A percentile compares a stretch with the other conserved stretches of the same genome.
These are phyloP conservation scores for Cepaea hortensis DNA, from an alignment of 2,888 invertebrate species.

Conservation along the genomic window DNA sequence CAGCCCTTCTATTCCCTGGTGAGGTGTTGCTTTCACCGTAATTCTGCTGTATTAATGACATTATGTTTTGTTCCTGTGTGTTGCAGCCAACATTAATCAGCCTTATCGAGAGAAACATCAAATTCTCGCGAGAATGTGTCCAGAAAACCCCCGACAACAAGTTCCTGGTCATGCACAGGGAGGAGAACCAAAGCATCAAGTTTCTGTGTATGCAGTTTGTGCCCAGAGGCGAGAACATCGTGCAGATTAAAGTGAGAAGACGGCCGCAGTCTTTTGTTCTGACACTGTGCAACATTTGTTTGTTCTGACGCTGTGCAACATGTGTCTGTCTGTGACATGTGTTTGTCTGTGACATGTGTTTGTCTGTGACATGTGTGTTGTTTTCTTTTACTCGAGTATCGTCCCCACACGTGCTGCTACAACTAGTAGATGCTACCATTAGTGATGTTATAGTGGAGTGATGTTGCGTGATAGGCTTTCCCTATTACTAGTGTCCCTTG, in stretches of 20 bases:
- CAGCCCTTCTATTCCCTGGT: background rate
- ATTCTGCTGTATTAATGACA: background rate
- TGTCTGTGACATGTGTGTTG: too few relatives aligned
- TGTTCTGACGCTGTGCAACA: too few relatives aligned
- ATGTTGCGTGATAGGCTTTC: too few relatives aligned
- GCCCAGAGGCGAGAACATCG: slow-evolving; percentile 62
- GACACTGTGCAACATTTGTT: background rate
- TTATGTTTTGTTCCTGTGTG: too few relatives aligned
- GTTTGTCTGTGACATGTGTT: too few relatives aligned
- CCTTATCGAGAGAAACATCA: slow-evolving; percentile 10
- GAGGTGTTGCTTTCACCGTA: background rate
- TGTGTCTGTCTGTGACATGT: too few relatives aligned
- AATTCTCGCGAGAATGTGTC: slow-evolving; percentile 19
- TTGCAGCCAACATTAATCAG: slow-evolving; percentile 23
- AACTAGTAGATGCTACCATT: too few relatives aligned
- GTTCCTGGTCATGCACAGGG: slow-evolving; percentile 58
- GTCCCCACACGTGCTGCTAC: too few relatives aligned
- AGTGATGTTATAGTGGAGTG: too few relatives aligned
- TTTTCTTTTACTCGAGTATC: too few relatives aligned
- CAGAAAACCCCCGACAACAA: slow-evolving; percentile 58
- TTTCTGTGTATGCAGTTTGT: slow-evolving; percentile 69
- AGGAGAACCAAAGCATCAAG: slow-evolving; percentile 46
- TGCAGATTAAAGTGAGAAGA: slow-evolving; percentile 61
- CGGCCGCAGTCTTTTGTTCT: background rate
- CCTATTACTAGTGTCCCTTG: too few relatives aligned